phyloP scores from a whole-genome alignment of 2,888 invertebrate species.

The Synergus japonicus region DNA sequence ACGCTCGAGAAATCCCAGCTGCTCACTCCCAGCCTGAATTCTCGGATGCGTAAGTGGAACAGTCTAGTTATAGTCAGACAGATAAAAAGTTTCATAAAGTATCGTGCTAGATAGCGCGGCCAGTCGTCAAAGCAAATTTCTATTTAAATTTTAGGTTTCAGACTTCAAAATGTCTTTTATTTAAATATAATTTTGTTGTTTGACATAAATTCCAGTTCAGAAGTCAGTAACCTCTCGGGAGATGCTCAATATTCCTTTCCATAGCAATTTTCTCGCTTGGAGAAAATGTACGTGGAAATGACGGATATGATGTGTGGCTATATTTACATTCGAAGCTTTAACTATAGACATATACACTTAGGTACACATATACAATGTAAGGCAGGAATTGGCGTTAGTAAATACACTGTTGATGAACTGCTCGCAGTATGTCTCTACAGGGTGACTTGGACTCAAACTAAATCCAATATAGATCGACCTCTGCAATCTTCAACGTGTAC shows the following conservation, averaged over 20 bases:
- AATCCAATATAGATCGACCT: constrained; percentile 64
- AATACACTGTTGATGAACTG: constrained; percentile 72
- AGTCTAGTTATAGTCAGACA: too few relatives aligned
- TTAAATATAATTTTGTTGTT: too few relatives aligned
- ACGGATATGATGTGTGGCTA: constrained; percentile 51
- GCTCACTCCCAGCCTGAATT: too few relatives aligned
- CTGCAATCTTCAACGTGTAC: constrained; percentile 59
- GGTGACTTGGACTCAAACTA: constrained; percentile 61
- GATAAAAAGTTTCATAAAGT: too few relatives aligned
- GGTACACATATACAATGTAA: constrained; percentile 51
- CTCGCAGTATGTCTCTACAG: constrained; percentile 62
- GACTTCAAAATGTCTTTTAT: too few relatives aligned
- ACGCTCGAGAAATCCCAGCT: too few relatives aligned
- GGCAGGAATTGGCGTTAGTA: constrained; percentile 63
- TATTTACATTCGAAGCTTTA: constrained; percentile 55
- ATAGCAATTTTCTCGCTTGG: constrained; percentile 18
- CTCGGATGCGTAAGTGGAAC: too few relatives aligned
- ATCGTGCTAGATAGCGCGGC: too few relatives aligned
- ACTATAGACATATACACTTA: constrained; percentile 47
- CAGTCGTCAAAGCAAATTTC: too few relatives aligned
- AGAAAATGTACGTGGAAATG: constrained; percentile 50
- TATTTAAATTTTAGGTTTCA: too few relatives aligned
- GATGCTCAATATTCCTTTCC: constrained; percentile 17
- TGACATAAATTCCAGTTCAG: too few relatives aligned
- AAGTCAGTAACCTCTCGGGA: background rate